Percentiles rank a stretch among this genome's conserved stretches.
Conservation (phyloP, 2,113 vertebrate genomes). For the Vireo altiloquus region DNA sequence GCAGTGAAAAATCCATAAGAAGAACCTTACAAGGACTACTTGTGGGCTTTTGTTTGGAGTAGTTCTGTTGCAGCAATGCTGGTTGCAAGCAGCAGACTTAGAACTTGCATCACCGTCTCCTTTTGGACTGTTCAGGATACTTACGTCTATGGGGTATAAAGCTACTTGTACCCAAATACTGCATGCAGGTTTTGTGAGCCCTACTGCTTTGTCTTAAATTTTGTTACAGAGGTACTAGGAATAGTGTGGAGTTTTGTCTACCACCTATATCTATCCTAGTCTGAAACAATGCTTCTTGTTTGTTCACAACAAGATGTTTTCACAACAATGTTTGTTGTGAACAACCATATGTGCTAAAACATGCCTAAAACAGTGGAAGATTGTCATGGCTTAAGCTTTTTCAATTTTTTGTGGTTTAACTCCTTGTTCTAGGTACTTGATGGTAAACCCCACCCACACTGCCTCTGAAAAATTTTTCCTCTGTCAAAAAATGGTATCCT, state of each 20-base stretch:
- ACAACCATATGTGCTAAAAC: not conserved
- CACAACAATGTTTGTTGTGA: not conserved
- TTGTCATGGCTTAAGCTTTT: not conserved
- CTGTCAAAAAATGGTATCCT: not conserved
- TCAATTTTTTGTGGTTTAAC: not conserved
- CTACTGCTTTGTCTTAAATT: not conserved
- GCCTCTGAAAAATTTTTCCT: not conserved
- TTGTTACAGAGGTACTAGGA: not conserved
- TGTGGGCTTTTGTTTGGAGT: not conserved
- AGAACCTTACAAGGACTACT: not conserved
- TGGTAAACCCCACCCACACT: not conserved
- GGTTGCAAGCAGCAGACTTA: not conserved
- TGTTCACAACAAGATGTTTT: no score
- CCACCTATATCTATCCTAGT: not conserved
- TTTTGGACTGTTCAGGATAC: not conserved
- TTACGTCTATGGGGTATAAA: not conserved
- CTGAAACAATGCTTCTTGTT: not conserved
- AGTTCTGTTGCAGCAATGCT: not conserved
- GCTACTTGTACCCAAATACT: not conserved
- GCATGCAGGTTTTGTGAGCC: not conserved
- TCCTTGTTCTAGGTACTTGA: not conserved
- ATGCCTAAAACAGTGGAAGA: not conserved
- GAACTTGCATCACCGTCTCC: fast-evolving
- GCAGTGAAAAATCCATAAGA: not conserved
- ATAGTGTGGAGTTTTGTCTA: not conserved